These are phyloP conservation scores for Dione juno DNA, from an alignment of 2,888 invertebrate species.

Conservation along the genomic window DNA sequence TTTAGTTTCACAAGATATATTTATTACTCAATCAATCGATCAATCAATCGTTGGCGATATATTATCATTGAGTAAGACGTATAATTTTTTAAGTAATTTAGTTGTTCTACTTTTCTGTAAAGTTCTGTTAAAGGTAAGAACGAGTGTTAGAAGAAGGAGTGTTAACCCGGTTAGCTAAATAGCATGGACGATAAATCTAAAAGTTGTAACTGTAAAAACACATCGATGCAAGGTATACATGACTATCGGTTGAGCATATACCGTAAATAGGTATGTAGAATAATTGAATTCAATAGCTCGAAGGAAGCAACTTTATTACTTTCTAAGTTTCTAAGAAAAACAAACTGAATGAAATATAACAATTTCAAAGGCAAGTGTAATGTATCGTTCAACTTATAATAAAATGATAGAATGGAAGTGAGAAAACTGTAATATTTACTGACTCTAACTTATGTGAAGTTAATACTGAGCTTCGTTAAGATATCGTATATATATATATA, in stretches of 20 bases:
- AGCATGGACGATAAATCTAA: no score
- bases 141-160: no score
- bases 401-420: neutral
- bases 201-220: neutral
- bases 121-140: no score
- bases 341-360: conserved; percentile 18
- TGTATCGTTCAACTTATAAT: conserved; percentile 1
- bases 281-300: conserved; percentile 22
- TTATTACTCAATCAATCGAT: no score
- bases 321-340: conserved; percentile 28
- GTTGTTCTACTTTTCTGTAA: no score
- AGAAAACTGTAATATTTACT: neutral
- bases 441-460: neutral
- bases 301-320: conserved; percentile 21
- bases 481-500: neutral
- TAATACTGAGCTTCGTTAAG: neutral
- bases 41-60: no score
- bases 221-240: neutral
- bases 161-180: no score
- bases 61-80: no score
- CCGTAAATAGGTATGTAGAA: neutral
- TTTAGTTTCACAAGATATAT: no score
- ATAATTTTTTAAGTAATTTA: no score
- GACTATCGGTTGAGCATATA: neutral
- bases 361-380: conserved; percentile 13